These are phyloP conservation scores for Neogale vison DNA, from an alignment of 2,113 vertebrate species.

Conservation along the genomic window DNA sequence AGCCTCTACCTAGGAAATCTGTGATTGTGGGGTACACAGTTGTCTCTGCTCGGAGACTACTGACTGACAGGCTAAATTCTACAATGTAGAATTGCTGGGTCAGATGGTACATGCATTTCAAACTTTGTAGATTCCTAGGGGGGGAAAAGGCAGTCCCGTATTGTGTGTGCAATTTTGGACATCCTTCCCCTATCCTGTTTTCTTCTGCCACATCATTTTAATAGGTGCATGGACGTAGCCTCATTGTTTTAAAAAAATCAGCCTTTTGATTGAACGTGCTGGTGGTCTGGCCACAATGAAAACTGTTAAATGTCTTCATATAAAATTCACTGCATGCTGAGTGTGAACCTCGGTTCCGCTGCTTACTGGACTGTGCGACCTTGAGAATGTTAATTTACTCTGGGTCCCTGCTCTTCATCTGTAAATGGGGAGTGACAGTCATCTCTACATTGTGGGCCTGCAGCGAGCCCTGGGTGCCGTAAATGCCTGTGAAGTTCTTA, in stretches of 20 bases:
- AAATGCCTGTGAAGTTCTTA: neutral
- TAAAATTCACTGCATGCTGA: accelerated
- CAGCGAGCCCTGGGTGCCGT: neutral
- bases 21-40: too few species aligned
- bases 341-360: neutral
- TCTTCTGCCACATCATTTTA: neutral
- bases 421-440: neutral
- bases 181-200: neutral
- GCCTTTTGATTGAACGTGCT: neutral
- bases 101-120: neutral
- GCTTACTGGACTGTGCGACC: neutral
- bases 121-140: neutral
- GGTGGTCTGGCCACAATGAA: neutral
- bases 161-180: neutral
- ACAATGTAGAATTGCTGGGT: neutral
- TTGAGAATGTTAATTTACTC: neutral
- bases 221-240: neutral
- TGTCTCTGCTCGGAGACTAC: neutral
- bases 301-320: neutral
- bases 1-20: neutral
- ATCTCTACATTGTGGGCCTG: neutral
- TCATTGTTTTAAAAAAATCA: neutral
- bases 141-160: neutral
- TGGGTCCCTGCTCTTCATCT: neutral
- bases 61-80: neutral